phyloP scores from a whole-genome alignment of 35 echinoderm and acorn worm species.

The Acanthaster planci region DNA sequence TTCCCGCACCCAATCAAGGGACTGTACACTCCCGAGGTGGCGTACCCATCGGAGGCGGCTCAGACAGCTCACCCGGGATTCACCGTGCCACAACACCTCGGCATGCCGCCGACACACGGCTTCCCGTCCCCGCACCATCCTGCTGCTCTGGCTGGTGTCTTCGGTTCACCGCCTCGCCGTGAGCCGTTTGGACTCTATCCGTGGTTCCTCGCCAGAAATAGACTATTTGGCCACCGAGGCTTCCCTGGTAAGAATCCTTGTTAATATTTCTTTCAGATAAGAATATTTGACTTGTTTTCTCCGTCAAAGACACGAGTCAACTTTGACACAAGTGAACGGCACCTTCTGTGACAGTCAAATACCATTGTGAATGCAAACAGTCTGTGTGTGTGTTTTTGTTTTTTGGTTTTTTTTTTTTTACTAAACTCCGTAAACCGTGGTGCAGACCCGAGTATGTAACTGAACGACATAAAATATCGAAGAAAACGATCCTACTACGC shows the following conservation, averaged over 20 bases:
- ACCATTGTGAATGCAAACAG: too few species aligned
- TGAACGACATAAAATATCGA: too few species aligned
- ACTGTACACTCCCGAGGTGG: slow-evolving; percentile 46
- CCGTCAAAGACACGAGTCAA: too few species aligned
- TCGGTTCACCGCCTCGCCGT: slow-evolving; percentile 56
- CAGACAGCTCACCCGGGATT: slow-evolving; percentile 35
- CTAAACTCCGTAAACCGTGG: too few species aligned
- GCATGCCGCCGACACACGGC: slow-evolving; percentile 23
- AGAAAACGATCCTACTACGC: too few species aligned
- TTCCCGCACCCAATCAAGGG: slow-evolving; percentile 38
- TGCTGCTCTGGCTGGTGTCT: slow-evolving; percentile 59
- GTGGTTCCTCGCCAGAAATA: slow-evolving; percentile 82
- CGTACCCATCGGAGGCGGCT: slow-evolving; percentile 34
- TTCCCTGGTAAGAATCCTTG: slow-evolving; percentile 74
- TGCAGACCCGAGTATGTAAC: too few species aligned
- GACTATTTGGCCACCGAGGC: slow-evolving; percentile 70
- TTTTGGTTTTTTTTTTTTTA: too few species aligned
- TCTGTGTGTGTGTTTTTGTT: too few species aligned
- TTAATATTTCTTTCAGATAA: too few species aligned
- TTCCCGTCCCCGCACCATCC: slow-evolving; percentile 40
- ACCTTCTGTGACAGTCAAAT: too few species aligned
- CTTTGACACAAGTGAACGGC: too few species aligned
- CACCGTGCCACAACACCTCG: slow-evolving; percentile 22
- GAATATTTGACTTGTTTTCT: too few species aligned
- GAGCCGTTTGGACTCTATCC: slow-evolving; percentile 88